A percentile compares a stretch with the other conserved stretches of the same genome.
These are phyloP conservation scores for Acanthaster planci DNA, from an alignment of 35 echinoderm and acorn worm genomes.

Conservation along the genomic window DNA sequence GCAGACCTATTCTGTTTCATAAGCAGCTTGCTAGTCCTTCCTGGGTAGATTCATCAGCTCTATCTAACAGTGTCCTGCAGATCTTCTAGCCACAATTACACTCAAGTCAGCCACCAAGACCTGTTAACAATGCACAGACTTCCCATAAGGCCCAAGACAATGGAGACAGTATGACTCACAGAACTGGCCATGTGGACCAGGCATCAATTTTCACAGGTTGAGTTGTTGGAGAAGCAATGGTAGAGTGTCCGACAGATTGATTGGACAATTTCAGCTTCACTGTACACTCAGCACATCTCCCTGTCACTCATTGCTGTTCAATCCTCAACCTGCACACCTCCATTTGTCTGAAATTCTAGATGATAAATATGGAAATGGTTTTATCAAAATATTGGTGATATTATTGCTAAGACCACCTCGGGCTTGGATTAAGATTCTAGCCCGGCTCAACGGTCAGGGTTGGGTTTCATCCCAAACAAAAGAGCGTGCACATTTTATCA, in stretches of 20 bases:
- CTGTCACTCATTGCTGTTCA: neutral
- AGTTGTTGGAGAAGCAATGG: neutral
- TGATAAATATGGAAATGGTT: slow-evolving; percentile 30
- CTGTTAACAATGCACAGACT: neutral
- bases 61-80: neutral
- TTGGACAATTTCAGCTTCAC: neutral
- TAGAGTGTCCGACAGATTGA: slow-evolving; percentile 22
- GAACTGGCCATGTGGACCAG: neutral
- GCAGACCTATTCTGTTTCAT: neutral
- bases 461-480: slow-evolving; percentile 18
- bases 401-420: slow-evolving; percentile 6
- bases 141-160: slow-evolving; percentile 19
- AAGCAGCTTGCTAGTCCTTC: neutral
- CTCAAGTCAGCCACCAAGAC: neutral
- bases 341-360: slow-evolving; percentile 19
- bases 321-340: neutral
- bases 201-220: slow-evolving; percentile 31
- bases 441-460: neutral
- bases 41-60: neutral
- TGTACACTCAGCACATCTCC: neutral
- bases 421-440: neutral
- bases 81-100: neutral
- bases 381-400: slow-evolving; percentile 33
- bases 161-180: slow-evolving; percentile 12
- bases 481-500: slow-evolving; percentile 2